Evolutionary conservation across 2,797 vertebrate species (phyloP).

Genomic region (Pseudochaenichthys georgianus): DNA sequence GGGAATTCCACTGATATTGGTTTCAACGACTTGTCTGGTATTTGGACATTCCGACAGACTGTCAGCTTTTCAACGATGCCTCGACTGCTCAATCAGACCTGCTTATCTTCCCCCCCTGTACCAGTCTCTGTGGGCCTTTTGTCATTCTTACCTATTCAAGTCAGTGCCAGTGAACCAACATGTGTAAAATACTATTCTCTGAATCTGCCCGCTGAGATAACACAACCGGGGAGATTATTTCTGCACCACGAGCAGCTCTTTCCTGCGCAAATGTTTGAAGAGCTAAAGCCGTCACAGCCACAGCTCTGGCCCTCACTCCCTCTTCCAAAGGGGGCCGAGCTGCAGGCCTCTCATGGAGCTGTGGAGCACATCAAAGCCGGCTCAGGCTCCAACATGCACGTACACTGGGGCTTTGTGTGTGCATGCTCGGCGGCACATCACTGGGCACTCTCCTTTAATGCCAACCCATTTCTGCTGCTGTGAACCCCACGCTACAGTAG

Average conservation of each 20-base stretch:
- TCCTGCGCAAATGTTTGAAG: constrained; percentile 30
- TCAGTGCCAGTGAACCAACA: not conserved
- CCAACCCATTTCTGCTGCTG: constrained; percentile 22
- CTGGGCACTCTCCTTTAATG: constrained; percentile 31
- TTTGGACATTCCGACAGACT: too few relatives aligned
- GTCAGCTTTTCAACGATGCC: not conserved
- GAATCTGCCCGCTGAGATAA: constrained; percentile 23
- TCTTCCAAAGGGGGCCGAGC: too few relatives aligned
- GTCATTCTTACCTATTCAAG: constrained; percentile 1
- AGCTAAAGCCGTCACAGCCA: not conserved
- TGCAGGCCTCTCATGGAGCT: constrained; percentile 30
- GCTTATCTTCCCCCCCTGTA: not conserved
- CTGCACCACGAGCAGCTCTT: constrained; percentile 22
- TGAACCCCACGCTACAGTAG: constrained; percentile 28
- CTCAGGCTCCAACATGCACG: constrained; percentile 25
- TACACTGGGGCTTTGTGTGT: constrained; percentile 58
- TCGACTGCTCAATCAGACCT: not conserved
- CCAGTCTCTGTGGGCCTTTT: not conserved
- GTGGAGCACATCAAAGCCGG: constrained; percentile 65
- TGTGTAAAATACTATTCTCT: constrained; percentile 11
- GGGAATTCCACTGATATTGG: too few relatives aligned
- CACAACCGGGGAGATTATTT: constrained; percentile 35
- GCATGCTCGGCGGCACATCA: constrained; percentile 45
- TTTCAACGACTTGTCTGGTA: too few relatives aligned
- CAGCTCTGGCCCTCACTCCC: not conserved